phyloP scores from a whole-genome alignment of 2,888 invertebrate species.

The Ectropis crepuscularia region DNA sequence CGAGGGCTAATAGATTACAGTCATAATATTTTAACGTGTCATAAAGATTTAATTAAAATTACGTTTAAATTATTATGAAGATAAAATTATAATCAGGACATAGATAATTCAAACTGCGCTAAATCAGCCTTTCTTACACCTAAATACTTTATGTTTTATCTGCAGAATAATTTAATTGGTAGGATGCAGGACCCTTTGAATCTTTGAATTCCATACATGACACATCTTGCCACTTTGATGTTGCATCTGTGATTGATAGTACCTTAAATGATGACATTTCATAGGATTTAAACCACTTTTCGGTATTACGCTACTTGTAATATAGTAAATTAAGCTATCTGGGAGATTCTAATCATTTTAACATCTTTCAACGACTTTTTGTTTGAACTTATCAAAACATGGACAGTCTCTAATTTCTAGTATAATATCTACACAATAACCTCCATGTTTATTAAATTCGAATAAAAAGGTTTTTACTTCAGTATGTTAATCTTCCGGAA shows the following conservation, averaged over 20 bases:
- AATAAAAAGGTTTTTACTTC: slow-evolving; percentile 47
- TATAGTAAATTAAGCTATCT: slow-evolving; percentile 27
- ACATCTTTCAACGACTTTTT: slow-evolving; percentile 17
- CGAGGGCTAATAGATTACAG: slow-evolving; percentile 39
- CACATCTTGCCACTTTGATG: slow-evolving; percentile 66
- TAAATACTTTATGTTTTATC: slow-evolving; percentile 52
- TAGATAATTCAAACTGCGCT: slow-evolving; percentile 8
- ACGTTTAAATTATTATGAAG: slow-evolving; percentile 53
- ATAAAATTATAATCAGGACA: slow-evolving; percentile 51
- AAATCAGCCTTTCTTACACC: slow-evolving; percentile 24
- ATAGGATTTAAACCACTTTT: slow-evolving; percentile 45
- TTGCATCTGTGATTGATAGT: slow-evolving; percentile 75
- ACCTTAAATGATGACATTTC: slow-evolving; percentile 55
- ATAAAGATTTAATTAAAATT: slow-evolving; percentile 28
- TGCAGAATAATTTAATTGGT: slow-evolving; percentile 48
- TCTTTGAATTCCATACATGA: slow-evolving; percentile 6
- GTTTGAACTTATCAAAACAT: slow-evolving; percentile 52
- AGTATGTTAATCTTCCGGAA: slow-evolving; percentile 22
- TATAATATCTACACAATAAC: background rate
- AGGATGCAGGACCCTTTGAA: background rate
- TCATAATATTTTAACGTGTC: slow-evolving; percentile 16
- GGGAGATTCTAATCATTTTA: slow-evolving; percentile 39
- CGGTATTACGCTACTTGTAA: slow-evolving; percentile 34
- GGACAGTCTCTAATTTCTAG: background rate
- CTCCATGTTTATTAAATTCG: slow-evolving; percentile 51